These are phyloP conservation scores for Pantherophis vulpinus DNA, from an alignment of 2,797 vertebrate genomes.

Conservation along the genomic window DNA sequence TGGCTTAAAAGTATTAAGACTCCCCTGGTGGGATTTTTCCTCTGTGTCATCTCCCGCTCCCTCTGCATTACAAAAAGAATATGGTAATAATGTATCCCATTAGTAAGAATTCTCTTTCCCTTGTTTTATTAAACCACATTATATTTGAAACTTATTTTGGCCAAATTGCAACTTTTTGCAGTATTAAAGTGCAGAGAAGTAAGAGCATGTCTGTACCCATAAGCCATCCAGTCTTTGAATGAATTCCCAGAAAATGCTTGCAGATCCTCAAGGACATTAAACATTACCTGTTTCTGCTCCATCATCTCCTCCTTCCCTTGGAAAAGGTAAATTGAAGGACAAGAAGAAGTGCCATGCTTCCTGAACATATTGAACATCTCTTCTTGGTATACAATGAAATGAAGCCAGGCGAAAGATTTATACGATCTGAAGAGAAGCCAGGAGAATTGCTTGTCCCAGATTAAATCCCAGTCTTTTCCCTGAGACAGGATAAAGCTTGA, in stretches of 20 bases:
- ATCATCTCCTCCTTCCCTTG: neutral
- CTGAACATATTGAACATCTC: neutral
- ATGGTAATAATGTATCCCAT: neutral
- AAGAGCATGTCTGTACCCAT: neutral
- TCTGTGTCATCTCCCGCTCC: neutral
- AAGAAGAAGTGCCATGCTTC: neutral
- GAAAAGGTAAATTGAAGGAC: neutral
- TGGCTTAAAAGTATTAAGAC: slow-evolving; percentile 43
- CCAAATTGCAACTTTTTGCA: neutral
- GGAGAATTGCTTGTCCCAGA: neutral
- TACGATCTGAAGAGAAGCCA: neutral
- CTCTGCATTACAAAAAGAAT: slow-evolving; percentile 7
- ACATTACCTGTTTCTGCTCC: neutral
- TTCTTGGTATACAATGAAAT: neutral
- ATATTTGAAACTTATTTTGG: neutral
- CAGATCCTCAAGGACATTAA: neutral
- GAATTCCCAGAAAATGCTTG: neutral
- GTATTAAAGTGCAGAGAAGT: neutral
- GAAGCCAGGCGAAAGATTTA: neutral
- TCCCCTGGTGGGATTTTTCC: slow-evolving; percentile 25
- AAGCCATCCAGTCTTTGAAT: neutral
- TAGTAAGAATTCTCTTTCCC: neutral
- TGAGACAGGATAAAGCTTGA: neutral
- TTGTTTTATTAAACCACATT: neutral
- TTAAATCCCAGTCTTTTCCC: neutral